Percentiles rank a stretch among this genome's conserved stretches.
phyloP scores from a whole-genome alignment of 2,888 invertebrate genomes.

The Heteromyza rotundicornis region DNA sequence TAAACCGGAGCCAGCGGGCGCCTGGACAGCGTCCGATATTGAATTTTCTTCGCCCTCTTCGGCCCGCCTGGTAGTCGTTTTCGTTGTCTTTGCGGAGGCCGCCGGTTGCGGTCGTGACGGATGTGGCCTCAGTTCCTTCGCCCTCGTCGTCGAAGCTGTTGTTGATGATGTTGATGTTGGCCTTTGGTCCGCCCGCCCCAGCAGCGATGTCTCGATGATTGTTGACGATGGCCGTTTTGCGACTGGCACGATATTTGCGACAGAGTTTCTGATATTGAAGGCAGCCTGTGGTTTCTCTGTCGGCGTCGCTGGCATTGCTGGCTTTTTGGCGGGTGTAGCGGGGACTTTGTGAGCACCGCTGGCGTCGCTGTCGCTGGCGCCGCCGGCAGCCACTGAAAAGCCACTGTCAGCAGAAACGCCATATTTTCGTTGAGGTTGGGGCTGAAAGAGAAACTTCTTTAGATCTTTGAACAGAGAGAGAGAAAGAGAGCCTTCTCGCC shows the following conservation, averaged over 20 bases:
- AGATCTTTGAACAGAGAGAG: neutral
- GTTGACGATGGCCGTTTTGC: constrained; percentile 53
- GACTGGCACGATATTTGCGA: constrained; percentile 38
- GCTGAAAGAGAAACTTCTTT: constrained; percentile 31
- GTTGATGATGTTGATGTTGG: constrained; percentile 56
- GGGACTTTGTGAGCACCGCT: constrained; percentile 39
- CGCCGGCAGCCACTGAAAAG: constrained; percentile 63
- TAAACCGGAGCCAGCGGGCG: constrained; percentile 62
- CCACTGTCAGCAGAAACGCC: constrained; percentile 64
- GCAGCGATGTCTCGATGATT: constrained; percentile 61
- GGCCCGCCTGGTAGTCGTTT: constrained; percentile 9
- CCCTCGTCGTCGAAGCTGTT: constrained; percentile 58
- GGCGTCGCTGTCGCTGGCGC: constrained; percentile 61
- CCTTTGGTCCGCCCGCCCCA: constrained; percentile 52
- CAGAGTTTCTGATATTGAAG: constrained; percentile 41
- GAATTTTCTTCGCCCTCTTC: constrained; percentile 35
- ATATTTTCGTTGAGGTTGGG: constrained; percentile 54
- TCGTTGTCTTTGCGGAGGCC: constrained; percentile 15
- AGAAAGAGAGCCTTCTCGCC: constrained; percentile 1
- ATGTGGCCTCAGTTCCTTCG: constrained; percentile 31
- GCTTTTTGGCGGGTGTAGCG: constrained; percentile 46
- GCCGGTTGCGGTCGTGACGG: constrained; percentile 26
- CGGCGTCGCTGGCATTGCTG: constrained; percentile 37
- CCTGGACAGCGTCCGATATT: constrained; percentile 44
- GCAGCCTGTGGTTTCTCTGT: constrained; percentile 53